These are phyloP conservation scores for Okamejei kenojei DNA, from an alignment of 2,797 vertebrate genomes.

Conservation along the genomic window DNA sequence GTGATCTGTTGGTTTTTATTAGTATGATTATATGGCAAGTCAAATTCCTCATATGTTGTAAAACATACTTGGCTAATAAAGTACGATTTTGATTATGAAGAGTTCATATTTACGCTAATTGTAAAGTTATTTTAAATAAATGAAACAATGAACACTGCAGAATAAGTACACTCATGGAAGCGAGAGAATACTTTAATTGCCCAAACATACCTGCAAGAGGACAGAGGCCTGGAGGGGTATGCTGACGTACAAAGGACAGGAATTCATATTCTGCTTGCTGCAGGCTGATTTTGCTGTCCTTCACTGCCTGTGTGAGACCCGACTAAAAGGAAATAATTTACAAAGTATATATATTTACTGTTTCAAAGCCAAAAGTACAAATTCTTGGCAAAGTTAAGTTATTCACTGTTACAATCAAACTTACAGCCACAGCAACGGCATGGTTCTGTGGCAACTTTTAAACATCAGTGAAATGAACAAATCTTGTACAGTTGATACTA, in stretches of 20 bases:
- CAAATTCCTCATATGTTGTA: too few species aligned
- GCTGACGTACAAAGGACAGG: slow-evolving; percentile 83
- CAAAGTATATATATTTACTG: background rate
- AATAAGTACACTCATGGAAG: background rate
- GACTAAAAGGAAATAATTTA: slow-evolving; percentile 68
- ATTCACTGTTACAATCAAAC: background rate
- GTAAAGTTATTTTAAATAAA: background rate
- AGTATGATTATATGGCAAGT: too few species aligned
- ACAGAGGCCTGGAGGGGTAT: slow-evolving; percentile 86
- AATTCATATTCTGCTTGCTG: slow-evolving; percentile 91
- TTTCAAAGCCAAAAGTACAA: background rate
- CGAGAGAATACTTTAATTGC: background rate
- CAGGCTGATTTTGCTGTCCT: slow-evolving; percentile 75
- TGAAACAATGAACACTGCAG: background rate
- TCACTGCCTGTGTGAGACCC: slow-evolving; percentile 85
- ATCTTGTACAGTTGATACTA: background rate
- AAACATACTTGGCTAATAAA: too few species aligned
- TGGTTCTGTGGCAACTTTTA: background rate
- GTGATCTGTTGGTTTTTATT: too few species aligned
- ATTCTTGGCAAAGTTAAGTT: background rate
- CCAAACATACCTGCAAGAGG: slow-evolving; percentile 78
- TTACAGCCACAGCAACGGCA: background rate
- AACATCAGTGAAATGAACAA: background rate
- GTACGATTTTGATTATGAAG: too few species aligned
- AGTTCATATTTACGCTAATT: background rate